Base-by-base conservation (phyloP, 37 sponge, comb jelly and placozoan genomes). In the Haliclona indistincta region DNA sequence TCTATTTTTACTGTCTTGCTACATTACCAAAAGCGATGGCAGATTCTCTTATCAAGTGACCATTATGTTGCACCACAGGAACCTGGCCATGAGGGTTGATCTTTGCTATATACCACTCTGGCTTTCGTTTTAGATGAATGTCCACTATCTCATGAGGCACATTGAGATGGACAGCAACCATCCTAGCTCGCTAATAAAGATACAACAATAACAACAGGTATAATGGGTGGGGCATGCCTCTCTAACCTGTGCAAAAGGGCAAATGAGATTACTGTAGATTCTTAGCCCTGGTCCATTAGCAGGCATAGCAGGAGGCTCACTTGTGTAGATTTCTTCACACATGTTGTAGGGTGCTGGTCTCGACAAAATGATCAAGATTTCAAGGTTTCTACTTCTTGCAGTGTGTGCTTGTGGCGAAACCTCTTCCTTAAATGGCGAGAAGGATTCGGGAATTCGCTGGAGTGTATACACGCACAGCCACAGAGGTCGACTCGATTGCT, bases 181-280 rank as follows among this genome's bases (percentile, higher is more conserved):
- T 73, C 23, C 83, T 80, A 20, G 76, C 88, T 33, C 93, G 63
- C 93, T 92, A 73, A 2, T 64, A 30, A 67, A 30, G 30, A 25
- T 17, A 5, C 1, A 58, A 58, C 7, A 58, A n/a, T n/a, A 39
- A 38, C 29, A 19, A 17, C 17, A 17, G 13, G 53, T 49, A n/a
- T n/a, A n/a, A n/a, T n/a, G 43, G 8, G 6, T 5, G 4, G 2
- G 0, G 53, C 5, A 42, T 36, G 17, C 13, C 42, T 22, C 2
- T 19, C 63, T 75, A 41, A 89, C 90, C 81, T 89, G 81, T 23
- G 77, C 90, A 84, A 70, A 92, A 54, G 93, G 93, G 60, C 93
- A 92, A 64, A 87, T 84, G 6, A 81, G 82, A 67, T 75, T 71
- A 66, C 84, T 87, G 88, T 92, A 92, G 28, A 92, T 56, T 30